Conservation (phyloP, 2,797 vertebrate species). For the Malacoctenus gilli region DNA sequence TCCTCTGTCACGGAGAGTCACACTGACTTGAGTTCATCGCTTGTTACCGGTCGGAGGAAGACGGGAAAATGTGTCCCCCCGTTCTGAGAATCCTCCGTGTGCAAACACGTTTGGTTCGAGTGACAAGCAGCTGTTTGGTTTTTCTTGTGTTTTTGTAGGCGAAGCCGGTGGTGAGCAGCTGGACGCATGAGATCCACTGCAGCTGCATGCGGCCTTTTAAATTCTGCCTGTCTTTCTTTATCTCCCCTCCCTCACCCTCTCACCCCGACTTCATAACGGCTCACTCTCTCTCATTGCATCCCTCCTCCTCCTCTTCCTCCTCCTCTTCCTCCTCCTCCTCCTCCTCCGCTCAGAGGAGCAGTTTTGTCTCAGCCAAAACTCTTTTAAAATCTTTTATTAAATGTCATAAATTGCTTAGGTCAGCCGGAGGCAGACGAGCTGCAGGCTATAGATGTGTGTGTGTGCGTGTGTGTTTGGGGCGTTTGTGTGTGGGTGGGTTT, state of each 20-base stretch:
- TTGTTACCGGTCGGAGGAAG: too few relatives aligned
- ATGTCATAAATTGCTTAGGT: slow-evolving; percentile 76
- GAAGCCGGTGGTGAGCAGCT: slow-evolving; percentile 33
- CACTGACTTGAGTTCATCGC: too few relatives aligned
- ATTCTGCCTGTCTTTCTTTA: slow-evolving; percentile 27
- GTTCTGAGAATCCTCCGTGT: too few relatives aligned
- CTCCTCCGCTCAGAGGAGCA: slow-evolving; percentile 47
- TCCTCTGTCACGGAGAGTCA: too few relatives aligned
- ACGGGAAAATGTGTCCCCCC: too few relatives aligned
- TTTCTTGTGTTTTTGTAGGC: neutral
- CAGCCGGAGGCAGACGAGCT: slow-evolving; percentile 51
- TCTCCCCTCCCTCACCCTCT: slow-evolving; percentile 29
- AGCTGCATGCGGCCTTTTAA: slow-evolving; percentile 18
- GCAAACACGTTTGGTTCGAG: too few relatives aligned
- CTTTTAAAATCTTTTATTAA: slow-evolving; percentile 75
- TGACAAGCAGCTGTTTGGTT: neutral
- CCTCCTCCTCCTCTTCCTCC: slow-evolving; percentile 21
- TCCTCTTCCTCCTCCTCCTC: neutral
- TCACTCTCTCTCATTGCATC: slow-evolving; percentile 25
- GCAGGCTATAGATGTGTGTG: slow-evolving; percentile 21
- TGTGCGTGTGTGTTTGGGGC: slow-evolving; percentile 10
- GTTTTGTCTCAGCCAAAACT: slow-evolving; percentile 57
- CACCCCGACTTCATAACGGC: slow-evolving; percentile 25
- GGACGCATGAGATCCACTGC: slow-evolving; percentile 25
- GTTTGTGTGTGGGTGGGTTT: slow-evolving; percentile 19